Base-by-base conservation (phyloP, 2,113 vertebrate genomes). In the Phaethon lepturus region DNA sequence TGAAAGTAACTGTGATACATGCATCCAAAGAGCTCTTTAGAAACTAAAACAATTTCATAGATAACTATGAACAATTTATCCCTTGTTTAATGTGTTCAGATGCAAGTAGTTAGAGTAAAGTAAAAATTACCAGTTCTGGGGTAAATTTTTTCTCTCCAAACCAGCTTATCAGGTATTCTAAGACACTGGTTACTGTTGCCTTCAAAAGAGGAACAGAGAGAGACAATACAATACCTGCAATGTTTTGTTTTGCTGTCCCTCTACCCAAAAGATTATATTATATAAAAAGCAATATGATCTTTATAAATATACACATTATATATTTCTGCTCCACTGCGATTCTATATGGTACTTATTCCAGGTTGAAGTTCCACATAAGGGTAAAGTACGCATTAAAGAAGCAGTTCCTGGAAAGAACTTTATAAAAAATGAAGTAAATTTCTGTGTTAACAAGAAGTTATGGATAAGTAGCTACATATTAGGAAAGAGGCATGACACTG, bases 101-200 rank as follows among this genome's bases (percentile, higher is more conserved):
- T 87, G 42, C 58, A 96, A 93, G 89, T 76, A 89, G 90, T 83
- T 95, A 96, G 31, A 96, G 95, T 73, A 83, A 95, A 63, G 68
- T 13, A 80, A 96, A 84, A 98, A 97, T 98, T 98, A 99, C 99
- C 99, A 99, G 93, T 98, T 99, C 99, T 87, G 99, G 98, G 95
- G 98, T 98, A 97, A 99, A 99, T 35, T 98, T 98, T 85, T 95
- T 98, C 93, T 99, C 99, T 96, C 99, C 99, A 98, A 99, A 99
- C 99, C 99, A 99, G 90, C 95, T 97, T 95, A 98, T 99, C 59
- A 99, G 98, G 97, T 98, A 98, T 95, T 99, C 99, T 94, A 99
- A 97, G 82, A 99, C 98, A 78, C 98, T 98, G 86, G 98, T 99
- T 89, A 99, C 98, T 50, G 99, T 99, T 76, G 99, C 98, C 99